Conservation (phyloP, 2,797 vertebrate genomes). For the Poliocrania exsul region DNA sequence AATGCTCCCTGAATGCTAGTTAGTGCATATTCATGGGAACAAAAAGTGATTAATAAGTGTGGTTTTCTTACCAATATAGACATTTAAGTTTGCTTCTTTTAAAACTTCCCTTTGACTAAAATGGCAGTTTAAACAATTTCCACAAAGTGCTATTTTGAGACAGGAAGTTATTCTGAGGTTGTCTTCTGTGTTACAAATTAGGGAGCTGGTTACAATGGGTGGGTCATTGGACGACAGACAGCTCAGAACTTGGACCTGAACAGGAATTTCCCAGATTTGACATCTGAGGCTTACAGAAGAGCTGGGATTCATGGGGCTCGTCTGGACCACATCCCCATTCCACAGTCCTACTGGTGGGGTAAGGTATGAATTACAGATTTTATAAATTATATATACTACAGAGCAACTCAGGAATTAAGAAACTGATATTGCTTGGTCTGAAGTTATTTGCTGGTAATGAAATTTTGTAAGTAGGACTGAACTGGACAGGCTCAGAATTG, state of each 20-base stretch:
- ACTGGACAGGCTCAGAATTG: neutral
- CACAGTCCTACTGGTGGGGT: slow-evolving; percentile 92
- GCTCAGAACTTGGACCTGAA: slow-evolving; percentile 95
- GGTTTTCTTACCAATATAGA: neutral
- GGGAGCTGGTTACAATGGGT: slow-evolving; percentile 92
- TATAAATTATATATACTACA: neutral
- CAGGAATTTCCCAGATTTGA: slow-evolving; percentile 96
- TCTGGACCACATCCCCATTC: slow-evolving; percentile 90
- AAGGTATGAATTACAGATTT: slow-evolving; percentile 83
- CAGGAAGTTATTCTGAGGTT: neutral
- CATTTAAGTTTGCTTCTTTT: neutral
- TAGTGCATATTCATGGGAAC: neutral
- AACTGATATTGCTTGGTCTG: neutral
- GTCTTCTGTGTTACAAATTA: slow-evolving; percentile 38
- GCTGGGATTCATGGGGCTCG: slow-evolving; percentile 81
- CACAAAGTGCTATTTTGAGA: neutral
- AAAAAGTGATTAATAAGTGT: neutral
- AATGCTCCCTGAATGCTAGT: neutral
- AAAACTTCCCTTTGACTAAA: neutral
- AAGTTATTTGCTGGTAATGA: neutral
- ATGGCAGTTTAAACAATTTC: neutral
- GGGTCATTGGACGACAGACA: slow-evolving; percentile 90
- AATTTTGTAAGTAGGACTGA: neutral
- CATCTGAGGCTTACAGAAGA: slow-evolving; percentile 87
- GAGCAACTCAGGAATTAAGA: neutral